Evolutionary conservation across 64 coral and sea anemone species (phyloP).

Genomic region (Dendrophyllia cribrosa): DNA sequence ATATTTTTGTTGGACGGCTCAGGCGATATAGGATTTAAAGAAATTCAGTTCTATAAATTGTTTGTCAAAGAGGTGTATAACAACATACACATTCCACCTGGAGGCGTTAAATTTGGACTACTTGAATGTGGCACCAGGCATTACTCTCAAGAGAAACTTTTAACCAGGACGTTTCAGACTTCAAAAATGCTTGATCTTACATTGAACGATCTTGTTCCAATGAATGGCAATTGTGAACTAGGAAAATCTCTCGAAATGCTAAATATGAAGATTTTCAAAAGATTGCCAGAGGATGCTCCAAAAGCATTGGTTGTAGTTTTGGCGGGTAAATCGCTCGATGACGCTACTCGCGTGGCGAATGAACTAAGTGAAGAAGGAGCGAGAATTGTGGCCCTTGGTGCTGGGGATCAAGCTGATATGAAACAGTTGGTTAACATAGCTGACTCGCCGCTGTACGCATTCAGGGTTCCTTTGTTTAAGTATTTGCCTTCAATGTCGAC

Average conservation of each 20-base stretch:
- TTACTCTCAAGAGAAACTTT: background rate
- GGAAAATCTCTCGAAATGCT: slow-evolving; percentile 45
- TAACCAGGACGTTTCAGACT: background rate
- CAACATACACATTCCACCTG: slow-evolving; percentile 7
- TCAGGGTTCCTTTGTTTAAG: slow-evolving; percentile 61
- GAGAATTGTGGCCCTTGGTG: slow-evolving; percentile 55
- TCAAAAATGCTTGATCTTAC: slow-evolving; percentile 14
- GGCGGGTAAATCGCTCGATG: slow-evolving; percentile 36
- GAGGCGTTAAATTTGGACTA: slow-evolving; percentile 39
- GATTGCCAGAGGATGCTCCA: background rate
- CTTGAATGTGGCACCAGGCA: slow-evolving; percentile 55
- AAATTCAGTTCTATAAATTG: slow-evolving; percentile 50
- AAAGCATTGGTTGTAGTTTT: slow-evolving; percentile 47
- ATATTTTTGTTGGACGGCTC: slow-evolving; percentile 54
- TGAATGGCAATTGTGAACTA: slow-evolving; percentile 13
- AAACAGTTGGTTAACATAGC: slow-evolving; percentile 57
- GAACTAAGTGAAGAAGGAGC: slow-evolving; percentile 2
- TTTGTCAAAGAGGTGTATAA: slow-evolving; percentile 64
- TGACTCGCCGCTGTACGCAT: slow-evolving; percentile 62
- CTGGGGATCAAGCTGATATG: slow-evolving; percentile 56
- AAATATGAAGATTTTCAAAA: slow-evolving; percentile 1
- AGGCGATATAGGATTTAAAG: slow-evolving; percentile 44
- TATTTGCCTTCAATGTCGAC: slow-evolving; percentile 66
- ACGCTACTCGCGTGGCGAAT: background rate
- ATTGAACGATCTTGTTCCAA: background rate